A percentile compares a stretch with the other conserved stretches of the same genome.
Evolutionary conservation across 2,797 vertebrate species (phyloP).

Genomic region (Trematomus bernacchii): DNA sequence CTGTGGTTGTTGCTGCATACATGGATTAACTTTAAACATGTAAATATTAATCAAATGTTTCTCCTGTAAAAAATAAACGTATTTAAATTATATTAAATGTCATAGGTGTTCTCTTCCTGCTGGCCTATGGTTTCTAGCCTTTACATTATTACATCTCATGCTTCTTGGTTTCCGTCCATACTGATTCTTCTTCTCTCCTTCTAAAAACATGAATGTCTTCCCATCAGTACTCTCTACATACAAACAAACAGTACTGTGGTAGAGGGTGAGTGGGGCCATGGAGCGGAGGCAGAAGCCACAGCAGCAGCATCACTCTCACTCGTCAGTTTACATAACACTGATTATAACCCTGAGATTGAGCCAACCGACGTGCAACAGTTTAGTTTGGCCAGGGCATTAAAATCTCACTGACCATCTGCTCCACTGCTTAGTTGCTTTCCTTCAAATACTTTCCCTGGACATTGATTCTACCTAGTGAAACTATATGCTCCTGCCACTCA

Average conservation of each 20-base stretch:
- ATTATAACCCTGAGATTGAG: slow-evolving; percentile 89
- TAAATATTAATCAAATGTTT: not conserved
- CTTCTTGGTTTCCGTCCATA: slow-evolving; percentile 9
- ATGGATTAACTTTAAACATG: not conserved
- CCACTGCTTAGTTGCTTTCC: slow-evolving; percentile 67
- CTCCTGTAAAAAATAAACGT: no score
- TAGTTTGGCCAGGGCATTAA: slow-evolving; percentile 87
- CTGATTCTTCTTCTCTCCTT: slow-evolving; percentile 7
- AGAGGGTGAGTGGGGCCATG: slow-evolving; percentile 32
- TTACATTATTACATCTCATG: not conserved
- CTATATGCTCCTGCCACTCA: slow-evolving; percentile 24
- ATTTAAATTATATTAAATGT: slow-evolving; percentile 14
- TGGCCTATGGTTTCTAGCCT: not conserved
- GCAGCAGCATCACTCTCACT: slow-evolving; percentile 63
- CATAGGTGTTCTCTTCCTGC: not conserved
- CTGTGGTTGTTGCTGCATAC: not conserved
- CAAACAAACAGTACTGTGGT: slow-evolving; percentile 26
- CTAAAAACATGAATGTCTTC: slow-evolving; percentile 19
- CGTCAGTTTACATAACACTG: slow-evolving; percentile 90
- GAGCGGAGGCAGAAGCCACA: slow-evolving; percentile 65
- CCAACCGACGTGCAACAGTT: slow-evolving; percentile 81
- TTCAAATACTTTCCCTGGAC: slow-evolving; percentile 64
- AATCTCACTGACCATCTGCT: slow-evolving; percentile 91
- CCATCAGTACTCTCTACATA: slow-evolving; percentile 10
- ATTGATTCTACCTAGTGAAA: slow-evolving; percentile 30